Base-by-base conservation (phyloP, 2,113 vertebrate species). In the Poeciliopsis prolifica region DNA sequence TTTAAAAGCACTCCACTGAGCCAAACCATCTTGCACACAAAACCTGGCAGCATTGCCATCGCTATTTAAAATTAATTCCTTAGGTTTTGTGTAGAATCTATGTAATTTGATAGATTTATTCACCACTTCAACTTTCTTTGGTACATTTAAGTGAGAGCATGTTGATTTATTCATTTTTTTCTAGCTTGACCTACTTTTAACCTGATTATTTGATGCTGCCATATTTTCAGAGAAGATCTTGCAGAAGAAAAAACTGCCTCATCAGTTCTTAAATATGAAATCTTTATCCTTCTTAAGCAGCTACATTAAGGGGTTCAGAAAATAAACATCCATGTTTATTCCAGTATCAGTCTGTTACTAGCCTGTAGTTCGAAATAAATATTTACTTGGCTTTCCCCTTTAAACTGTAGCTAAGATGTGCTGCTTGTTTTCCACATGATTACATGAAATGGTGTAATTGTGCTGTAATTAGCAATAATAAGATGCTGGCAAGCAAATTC, bases 381-480 rank as follows among this genome's bases (percentile, higher is more conserved):
- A 48, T 70, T 81, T 66, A 51, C 63, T 65, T 80, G 71, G 75
- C 40, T 48, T 69, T 68, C 42, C 66, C 62, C 65, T 12, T 69
- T 77, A 22, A 68, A 78, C 72, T 77, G 82, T 74, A 73, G 78
- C 86, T 67, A 67, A 79, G 71, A 84, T 76, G 79, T 78, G 75
- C 67, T 79, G 73, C 66, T 81, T 58, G 42, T 71, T 75, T 84
- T 89, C 75, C 65, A 75, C 86, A 73, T 86, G 81, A 84, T 88
- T 84, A 79, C 80, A 77, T 83, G 70, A 86, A 88, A 78, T 87
- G 64, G 82, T 72, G 75, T 88, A 86, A 89, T 71, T 84, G 58
- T 75, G 86, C 76, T 65, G 61, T 78, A 91, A 92, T 91, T 90
- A 90, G 86, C 61, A 82, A 68, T 84, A 87, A 84, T 90, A 80